phyloP scores from a whole-genome alignment of 1,140 invertebrate genomes.

The Arion vulgaris region DNA sequence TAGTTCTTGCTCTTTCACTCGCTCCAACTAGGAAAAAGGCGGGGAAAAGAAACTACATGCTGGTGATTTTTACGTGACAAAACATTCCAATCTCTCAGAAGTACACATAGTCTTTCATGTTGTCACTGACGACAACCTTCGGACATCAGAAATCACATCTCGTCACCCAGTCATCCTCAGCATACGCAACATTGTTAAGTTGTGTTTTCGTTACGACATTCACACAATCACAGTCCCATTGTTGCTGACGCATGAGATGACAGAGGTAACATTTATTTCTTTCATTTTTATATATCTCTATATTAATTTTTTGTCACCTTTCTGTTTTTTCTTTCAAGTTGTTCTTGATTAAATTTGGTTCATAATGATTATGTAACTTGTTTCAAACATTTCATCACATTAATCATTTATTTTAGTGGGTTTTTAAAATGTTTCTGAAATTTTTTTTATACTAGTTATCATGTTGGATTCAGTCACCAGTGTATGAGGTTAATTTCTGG shows the following conservation, averaged over 20 bases:
- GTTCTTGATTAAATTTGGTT: no score
- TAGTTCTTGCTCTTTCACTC: not conserved
- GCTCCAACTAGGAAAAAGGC: constrained; percentile 61
- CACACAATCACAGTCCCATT: constrained; percentile 94
- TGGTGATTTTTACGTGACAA: constrained; percentile 95
- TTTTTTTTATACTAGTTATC: no score
- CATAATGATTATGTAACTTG: no score
- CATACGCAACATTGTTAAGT: constrained; percentile 93
- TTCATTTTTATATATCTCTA: constrained; percentile 10
- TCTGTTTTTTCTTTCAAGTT: constrained; percentile 12
- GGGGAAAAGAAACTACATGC: constrained; percentile 74
- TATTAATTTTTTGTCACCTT: not conserved
- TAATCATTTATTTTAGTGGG: no score
- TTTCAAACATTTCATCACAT: no score
- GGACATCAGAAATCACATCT: constrained; percentile 90
- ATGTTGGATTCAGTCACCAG: no score
- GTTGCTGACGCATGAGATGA: constrained; percentile 91
- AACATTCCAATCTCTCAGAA: constrained; percentile 94
- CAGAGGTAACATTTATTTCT: constrained; percentile 79
- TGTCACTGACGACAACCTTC: constrained; percentile 76
- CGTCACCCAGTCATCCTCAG: constrained; percentile 96
- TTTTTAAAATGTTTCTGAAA: no score
- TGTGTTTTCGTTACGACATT: constrained; percentile 93
- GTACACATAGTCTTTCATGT: constrained; percentile 96
- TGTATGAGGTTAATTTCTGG: no score